Base-by-base conservation (phyloP, 2,888 invertebrate genomes). In the Ditula angustiorana region DNA sequence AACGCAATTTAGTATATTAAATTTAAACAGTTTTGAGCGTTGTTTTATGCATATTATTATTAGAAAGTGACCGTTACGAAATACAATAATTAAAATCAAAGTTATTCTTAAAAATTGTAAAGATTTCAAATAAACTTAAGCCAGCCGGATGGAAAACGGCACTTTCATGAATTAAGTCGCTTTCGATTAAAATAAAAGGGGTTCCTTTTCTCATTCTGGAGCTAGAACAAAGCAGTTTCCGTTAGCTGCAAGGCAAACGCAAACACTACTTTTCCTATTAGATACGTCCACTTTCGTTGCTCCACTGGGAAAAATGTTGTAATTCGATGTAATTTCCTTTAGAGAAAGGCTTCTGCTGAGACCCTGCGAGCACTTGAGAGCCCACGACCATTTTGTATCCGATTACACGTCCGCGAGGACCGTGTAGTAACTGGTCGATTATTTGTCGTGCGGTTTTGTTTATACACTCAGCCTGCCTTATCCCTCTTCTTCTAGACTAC, bases 391-490 rank as follows among this genome's bases (percentile, higher is more conserved):
- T 86, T 87, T 85, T 81, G 86, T 86, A 87, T 88, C 87, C 82
- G 85, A 88, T 88, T 89, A 87, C 88, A 82, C 74, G 80, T 83
- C 79, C 75, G 71, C 78, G 74, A 80, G 79, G 79, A 71, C 61
- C 61, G 60, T n/a, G n/a, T 74, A 72, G 74, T 72, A 74, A 73
- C 78, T 79, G 77, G 80, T 79, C 81, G 85, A 82, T 85, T 88
- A 85, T 89, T 89, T 88, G 85, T 81, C 75, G 81, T 78, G 71
- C 78, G 75, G 72, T 73, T 82, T 79, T 88, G 86, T 87, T 86
- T 88, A 81, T 86, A 81, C 79, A 76, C 79, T 81, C 80, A 85
- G 80, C 85, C 83, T 80, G 82, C 78, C 35, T 64, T 61, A 61
- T 65, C 65, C 57, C 57, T 77, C 79, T 79, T 81, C 76, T 79